phyloP scores from a whole-genome alignment of 2,888 invertebrate genomes.

The Xylocampa areola region DNA sequence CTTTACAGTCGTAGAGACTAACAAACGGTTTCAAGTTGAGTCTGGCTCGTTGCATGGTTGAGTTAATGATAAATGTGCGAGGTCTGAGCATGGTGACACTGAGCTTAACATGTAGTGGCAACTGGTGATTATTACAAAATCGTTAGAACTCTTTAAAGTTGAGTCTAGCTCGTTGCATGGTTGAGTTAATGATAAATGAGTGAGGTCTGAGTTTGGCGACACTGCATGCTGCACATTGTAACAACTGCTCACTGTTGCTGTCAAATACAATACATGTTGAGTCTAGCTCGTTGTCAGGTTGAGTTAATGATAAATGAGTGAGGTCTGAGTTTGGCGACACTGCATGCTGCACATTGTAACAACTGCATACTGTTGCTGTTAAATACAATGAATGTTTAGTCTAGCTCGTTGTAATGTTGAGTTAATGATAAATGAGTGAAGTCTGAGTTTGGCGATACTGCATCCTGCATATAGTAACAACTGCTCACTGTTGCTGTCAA shows the following conservation, averaged over 20 bases:
- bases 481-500: not conserved
- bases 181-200: conserved; percentile 51
- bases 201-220: conserved; percentile 24
- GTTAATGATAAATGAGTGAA: conserved; percentile 50
- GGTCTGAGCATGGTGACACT: conserved; percentile 24
- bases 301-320: conserved; percentile 51
- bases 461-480: not conserved
- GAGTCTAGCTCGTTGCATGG: not conserved
- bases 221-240: not conserved
- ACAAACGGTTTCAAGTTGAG: conserved; percentile 44
- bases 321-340: conserved; percentile 23
- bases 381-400: not conserved
- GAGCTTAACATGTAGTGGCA: not conserved
- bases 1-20: conserved; percentile 23
- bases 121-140: conserved; percentile 1
- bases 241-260: not conserved
- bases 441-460: conserved; percentile 24
- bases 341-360: not conserved
- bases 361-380: not conserved
- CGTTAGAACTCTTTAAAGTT: not conserved
- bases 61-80: conserved; percentile 50
- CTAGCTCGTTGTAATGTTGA: conserved; percentile 4
- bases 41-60: conserved; percentile 33
- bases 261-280: not conserved
- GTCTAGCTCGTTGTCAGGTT: conserved; percentile 3